phyloP scores from a whole-genome alignment of 2,797 vertebrate genomes.

The Danio albolineatus region DNA sequence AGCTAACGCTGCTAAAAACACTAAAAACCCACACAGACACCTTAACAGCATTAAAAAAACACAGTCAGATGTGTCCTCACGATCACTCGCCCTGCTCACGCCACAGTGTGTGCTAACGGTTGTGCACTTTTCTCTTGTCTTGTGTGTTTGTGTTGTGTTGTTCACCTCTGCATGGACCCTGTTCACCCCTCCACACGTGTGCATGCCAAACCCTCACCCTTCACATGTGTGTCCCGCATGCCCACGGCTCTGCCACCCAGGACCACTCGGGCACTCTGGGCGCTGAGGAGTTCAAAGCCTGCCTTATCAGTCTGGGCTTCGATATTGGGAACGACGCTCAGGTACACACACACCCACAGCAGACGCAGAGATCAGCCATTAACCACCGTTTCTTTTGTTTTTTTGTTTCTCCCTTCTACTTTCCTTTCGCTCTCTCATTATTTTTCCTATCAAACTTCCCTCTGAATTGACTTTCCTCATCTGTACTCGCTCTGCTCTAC shows the following conservation, averaged over 20 bases:
- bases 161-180: conserved; percentile 78
- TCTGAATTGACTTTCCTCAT: conserved; percentile 55
- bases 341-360: conserved; percentile 81
- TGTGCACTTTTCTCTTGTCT: conserved; percentile 89
- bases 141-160: conserved; percentile 69
- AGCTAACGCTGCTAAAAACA: conserved; percentile 42
- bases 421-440: conserved; percentile 65
- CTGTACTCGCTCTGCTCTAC: conserved; percentile 40
- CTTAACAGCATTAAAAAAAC: conserved; percentile 17
- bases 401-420: conserved; percentile 65
- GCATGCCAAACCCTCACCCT: conserved; percentile 55
- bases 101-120: conserved; percentile 83
- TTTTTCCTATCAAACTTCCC: conserved; percentile 47
- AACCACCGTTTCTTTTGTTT: conserved; percentile 71
- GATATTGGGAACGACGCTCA: conserved; percentile 99
- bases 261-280: conserved; percentile 99
- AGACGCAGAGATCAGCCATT: conserved; percentile 66
- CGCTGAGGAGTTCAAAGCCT: conserved; percentile 99
- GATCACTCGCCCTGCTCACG: neutral
- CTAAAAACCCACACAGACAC: conserved; percentile 33
- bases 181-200: conserved; percentile 63
- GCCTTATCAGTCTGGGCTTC: conserved; percentile 99
- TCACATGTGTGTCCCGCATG: conserved; percentile 78
- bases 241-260: conserved; percentile 84
- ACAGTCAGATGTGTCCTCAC: conserved; percentile 23